These are phyloP conservation scores for Argya squamiceps DNA, from an alignment of 2,797 vertebrate species.

Conservation along the genomic window DNA sequence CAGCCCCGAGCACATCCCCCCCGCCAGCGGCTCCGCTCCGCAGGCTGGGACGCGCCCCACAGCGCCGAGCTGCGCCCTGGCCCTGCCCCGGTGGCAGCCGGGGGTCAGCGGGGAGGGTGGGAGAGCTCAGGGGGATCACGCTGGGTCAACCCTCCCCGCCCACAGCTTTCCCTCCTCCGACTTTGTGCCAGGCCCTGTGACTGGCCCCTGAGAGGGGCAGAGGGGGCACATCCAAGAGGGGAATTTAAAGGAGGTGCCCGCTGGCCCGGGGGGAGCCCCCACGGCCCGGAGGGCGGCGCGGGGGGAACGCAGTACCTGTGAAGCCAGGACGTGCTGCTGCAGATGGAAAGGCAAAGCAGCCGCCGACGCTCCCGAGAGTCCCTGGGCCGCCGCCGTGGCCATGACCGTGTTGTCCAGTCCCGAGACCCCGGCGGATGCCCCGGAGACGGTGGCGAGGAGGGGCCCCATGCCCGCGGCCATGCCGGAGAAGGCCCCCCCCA, in stretches of 20 bases:
- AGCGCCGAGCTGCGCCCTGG: background rate
- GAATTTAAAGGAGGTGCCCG: background rate
- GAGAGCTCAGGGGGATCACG: background rate
- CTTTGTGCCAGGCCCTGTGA: accelerated
- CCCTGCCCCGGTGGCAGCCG: background rate
- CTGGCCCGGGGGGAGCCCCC: background rate
- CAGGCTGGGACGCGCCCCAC: background rate
- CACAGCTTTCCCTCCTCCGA: background rate
- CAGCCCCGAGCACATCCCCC: background rate
- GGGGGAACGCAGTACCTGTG: constrained; percentile 82
- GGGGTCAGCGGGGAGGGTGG: background rate
- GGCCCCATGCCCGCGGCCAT: constrained; percentile 96
- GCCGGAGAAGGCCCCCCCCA: constrained; percentile 94
- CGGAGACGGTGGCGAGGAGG: constrained; percentile 90
- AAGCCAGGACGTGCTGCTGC: constrained; percentile 95
- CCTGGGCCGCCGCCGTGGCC: constrained; percentile 88
- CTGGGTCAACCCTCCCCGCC: background rate
- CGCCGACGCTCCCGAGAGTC: constrained; percentile 84
- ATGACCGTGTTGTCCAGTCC: constrained; percentile 86
- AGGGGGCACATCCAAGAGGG: accelerated
- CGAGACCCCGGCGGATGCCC: constrained; percentile 83
- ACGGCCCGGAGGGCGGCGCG: background rate
- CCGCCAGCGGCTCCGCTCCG: background rate
- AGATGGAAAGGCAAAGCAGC: constrained; percentile 92
- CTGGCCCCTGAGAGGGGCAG: background rate